Evolutionary conservation across 2,797 vertebrate genomes (phyloP).

Genomic region (Ambastaia sidthimunki): DNA sequence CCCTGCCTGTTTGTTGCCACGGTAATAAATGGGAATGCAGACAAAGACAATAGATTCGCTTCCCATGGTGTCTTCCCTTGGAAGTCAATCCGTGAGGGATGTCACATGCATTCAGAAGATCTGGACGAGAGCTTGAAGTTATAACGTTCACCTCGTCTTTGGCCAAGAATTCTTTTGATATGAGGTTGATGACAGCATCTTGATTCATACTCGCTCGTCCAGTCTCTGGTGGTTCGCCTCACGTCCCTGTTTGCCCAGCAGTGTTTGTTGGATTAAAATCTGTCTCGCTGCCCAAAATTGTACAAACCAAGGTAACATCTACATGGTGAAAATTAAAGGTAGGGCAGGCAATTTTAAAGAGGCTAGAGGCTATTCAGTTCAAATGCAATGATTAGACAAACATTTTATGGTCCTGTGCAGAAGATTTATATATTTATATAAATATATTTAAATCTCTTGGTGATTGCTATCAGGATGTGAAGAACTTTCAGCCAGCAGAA

Average conservation of each 20-base stretch:
- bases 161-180: slow-evolving; percentile 54
- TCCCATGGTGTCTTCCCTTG: slow-evolving; percentile 34
- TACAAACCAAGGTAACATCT: background rate
- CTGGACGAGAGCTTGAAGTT: slow-evolving; percentile 9
- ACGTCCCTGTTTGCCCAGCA: slow-evolving; percentile 23
- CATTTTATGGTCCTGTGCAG: too few species aligned
- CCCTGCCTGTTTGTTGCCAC: slow-evolving; percentile 46
- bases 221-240: slow-evolving; percentile 51
- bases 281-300: background rate
- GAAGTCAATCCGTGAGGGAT: slow-evolving; percentile 41
- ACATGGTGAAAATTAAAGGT: background rate
- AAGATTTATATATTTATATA: too few species aligned
- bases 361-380: too few species aligned
- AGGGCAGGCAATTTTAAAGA: too few species aligned
- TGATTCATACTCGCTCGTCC: slow-evolving; percentile 49
- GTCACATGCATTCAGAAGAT: slow-evolving; percentile 38
- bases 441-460: too few species aligned
- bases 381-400: too few species aligned
- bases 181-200: slow-evolving; percentile 50
- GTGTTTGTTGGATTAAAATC: slow-evolving; percentile 18
- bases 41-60: slow-evolving; percentile 47
- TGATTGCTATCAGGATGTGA: too few species aligned
- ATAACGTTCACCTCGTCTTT: slow-evolving; percentile 24
- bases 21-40: slow-evolving; percentile 43
- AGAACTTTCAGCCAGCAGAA: too few species aligned